Conservation (phyloP, 2,113 vertebrate genomes). For the Albula glossodonta region DNA sequence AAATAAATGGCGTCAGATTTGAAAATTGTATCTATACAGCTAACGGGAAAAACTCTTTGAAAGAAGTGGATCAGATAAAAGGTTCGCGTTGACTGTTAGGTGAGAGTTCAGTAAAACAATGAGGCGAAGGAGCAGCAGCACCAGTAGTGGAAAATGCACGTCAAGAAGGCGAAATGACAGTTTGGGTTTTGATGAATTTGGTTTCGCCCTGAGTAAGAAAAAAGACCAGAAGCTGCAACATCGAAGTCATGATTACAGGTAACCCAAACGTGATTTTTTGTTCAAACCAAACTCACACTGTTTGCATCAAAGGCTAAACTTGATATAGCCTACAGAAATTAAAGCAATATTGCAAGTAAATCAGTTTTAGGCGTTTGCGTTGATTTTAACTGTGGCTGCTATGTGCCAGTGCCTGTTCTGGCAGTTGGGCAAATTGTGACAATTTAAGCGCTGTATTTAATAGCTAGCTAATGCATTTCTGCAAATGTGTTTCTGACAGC, state of each 20-base stretch:
- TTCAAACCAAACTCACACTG: too few relatives aligned
- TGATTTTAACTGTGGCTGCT: too few relatives aligned
- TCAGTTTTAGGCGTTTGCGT: too few relatives aligned
- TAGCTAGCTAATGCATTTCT: not conserved
- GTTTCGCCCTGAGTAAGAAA: constrained; percentile 60
- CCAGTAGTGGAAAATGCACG: constrained; percentile 40
- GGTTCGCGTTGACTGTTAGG: too few relatives aligned
- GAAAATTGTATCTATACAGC: not conserved
- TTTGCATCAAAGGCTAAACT: too few relatives aligned
- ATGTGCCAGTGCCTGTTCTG: not conserved
- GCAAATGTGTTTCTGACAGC: constrained; percentile 40
- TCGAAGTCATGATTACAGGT: constrained; percentile 68
- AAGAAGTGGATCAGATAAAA: not conserved
- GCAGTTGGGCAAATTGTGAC: not conserved
- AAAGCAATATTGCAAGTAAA: too few relatives aligned
- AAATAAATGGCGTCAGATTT: constrained; percentile 10
- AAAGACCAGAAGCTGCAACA: constrained; percentile 59
- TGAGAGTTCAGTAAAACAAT: not conserved
- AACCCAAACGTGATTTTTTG: not conserved
- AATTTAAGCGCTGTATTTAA: not conserved
- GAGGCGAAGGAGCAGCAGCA: constrained; percentile 49
- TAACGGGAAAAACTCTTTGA: not conserved
- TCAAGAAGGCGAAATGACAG: constrained; percentile 49
- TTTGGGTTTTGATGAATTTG: constrained; percentile 59
- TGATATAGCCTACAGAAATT: too few relatives aligned